These are phyloP conservation scores for Mythimna pallens DNA, from an alignment of 2,888 invertebrate genomes.

Conservation along the genomic window DNA sequence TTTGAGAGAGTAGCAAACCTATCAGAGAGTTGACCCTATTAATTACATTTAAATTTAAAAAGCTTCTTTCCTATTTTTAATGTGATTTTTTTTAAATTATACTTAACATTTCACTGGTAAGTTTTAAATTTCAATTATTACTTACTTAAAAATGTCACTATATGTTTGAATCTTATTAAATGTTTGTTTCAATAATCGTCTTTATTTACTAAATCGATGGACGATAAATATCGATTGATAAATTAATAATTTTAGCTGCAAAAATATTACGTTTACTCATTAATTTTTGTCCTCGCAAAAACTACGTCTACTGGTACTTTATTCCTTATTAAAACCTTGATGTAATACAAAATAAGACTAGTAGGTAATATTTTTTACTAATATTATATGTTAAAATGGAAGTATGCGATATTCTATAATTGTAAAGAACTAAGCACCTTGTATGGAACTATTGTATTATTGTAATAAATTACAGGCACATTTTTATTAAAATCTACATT, in stretches of 20 bases:
- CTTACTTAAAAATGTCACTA: background rate
- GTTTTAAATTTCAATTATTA: constrained; percentile 1
- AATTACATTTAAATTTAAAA: no score
- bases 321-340: constrained; percentile 58
- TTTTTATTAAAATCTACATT: constrained; percentile 66
- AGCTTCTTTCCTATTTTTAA: background rate
- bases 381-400: constrained; percentile 73
- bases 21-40: background rate
- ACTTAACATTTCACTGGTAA: constrained; percentile 28
- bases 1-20: background rate
- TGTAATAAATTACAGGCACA: constrained; percentile 82
- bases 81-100: background rate
- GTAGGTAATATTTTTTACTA: constrained; percentile 76
- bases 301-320: constrained; percentile 58
- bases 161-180: background rate
- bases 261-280: constrained; percentile 17
- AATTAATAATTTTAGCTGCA: constrained; percentile 11
- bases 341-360: constrained; percentile 79
- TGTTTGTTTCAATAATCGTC: constrained; percentile 20
- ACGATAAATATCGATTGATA: constrained; percentile 1
- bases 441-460: constrained; percentile 73
- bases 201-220: constrained; percentile 21
- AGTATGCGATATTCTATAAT: constrained; percentile 71
- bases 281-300: constrained; percentile 16
- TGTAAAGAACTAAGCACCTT: constrained; percentile 79